A percentile compares a stretch with the other conserved stretches of the same genome.
Evolutionary conservation across 2,888 invertebrate species (phyloP).

Genomic region (Camponotus fellah): DNA sequence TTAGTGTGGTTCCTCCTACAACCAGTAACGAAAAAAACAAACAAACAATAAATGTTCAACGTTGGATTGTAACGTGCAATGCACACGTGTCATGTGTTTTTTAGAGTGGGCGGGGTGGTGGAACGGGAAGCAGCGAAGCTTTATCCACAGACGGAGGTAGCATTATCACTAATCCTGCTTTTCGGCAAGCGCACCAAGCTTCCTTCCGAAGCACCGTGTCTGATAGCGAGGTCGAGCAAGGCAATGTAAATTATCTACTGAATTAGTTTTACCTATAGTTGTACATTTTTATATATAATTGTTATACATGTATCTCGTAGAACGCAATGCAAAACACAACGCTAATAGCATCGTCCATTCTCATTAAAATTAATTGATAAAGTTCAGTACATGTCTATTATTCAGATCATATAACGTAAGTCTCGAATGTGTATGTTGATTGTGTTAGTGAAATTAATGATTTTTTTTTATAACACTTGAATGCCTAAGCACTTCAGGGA

Average conservation of each 20-base stretch:
- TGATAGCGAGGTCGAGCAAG: slow-evolving; percentile 96
- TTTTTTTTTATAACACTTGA: background rate
- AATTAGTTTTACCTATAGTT: slow-evolving; percentile 60
- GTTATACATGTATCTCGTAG: slow-evolving; percentile 28
- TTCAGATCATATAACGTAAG: background rate
- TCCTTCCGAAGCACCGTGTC: slow-evolving; percentile 96
- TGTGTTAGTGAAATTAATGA: background rate
- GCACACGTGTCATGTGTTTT: slow-evolving; percentile 68
- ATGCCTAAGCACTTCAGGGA: slow-evolving; percentile 3
- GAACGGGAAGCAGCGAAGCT: slow-evolving; percentile 82
- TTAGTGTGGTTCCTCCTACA: slow-evolving; percentile 1
- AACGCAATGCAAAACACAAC: slow-evolving; percentile 5
- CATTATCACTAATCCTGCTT: slow-evolving; percentile 93
- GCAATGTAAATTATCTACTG: slow-evolving; percentile 89
- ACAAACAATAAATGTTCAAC: slow-evolving; percentile 10
- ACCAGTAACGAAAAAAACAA: slow-evolving; percentile 1
- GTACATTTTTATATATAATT: slow-evolving; percentile 37
- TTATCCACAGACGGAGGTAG: slow-evolving; percentile 90
- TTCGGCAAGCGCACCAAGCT: slow-evolving; percentile 91
- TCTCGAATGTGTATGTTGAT: slow-evolving; percentile 12
- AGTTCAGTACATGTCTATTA: background rate
- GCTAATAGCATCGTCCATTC: slow-evolving; percentile 35
- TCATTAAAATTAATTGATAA: background rate
- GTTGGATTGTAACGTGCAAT: slow-evolving; percentile 48
- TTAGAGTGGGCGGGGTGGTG: slow-evolving; percentile 81